phyloP scores from a whole-genome alignment of 1,140 invertebrate species.

The Drosophila takahashii region DNA sequence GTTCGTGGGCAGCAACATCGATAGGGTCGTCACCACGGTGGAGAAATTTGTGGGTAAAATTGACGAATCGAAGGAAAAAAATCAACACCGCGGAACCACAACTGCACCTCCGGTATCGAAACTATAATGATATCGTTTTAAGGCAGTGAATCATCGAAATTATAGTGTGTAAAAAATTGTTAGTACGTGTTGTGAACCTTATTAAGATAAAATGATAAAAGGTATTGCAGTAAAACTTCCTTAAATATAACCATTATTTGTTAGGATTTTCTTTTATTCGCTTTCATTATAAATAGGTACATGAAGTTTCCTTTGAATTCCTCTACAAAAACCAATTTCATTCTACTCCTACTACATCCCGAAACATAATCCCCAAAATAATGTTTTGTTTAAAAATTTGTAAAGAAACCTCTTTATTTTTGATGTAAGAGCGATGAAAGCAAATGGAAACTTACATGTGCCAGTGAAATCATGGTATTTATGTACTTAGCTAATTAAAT shows the following conservation, averaged over 20 bases:
- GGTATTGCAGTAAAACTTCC: no score
- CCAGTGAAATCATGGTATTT: background rate
- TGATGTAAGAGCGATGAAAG: no score
- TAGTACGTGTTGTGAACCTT: background rate
- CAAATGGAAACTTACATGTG: background rate
- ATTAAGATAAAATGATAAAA: background rate
- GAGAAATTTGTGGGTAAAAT: constrained; percentile 85
- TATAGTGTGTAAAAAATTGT: background rate
- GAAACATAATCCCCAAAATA: no score
- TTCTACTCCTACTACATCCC: no score
- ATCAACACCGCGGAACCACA: background rate
- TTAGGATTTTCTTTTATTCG: no score
- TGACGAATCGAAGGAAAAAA: constrained; percentile 11
- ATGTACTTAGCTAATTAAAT: constrained; percentile 1
- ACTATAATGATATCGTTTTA: background rate
- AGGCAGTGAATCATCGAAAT: background rate
- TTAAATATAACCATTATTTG: no score
- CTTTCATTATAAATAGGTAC: no score
- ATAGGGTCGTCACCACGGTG: constrained; percentile 86
- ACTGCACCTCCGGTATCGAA: background rate
- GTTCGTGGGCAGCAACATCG: constrained; percentile 92
- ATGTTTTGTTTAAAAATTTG: no score
- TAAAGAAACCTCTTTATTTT: no score
- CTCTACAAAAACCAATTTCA: no score
- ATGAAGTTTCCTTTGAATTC: no score